These are phyloP conservation scores for Rallus crepitans DNA, from an alignment of 2,797 vertebrate genomes.

Conservation along the genomic window DNA sequence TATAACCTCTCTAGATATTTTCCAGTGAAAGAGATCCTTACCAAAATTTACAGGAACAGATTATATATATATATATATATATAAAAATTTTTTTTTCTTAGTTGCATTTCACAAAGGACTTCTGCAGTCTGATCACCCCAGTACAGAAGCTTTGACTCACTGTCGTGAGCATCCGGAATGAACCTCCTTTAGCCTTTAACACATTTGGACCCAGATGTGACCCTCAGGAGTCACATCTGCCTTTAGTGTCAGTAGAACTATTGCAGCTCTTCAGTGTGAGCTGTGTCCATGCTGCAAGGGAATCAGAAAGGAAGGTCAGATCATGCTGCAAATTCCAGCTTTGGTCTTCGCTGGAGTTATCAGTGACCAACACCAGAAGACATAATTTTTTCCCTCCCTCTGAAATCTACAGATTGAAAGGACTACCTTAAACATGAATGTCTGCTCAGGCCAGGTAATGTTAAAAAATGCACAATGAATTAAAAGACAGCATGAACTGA, in stretches of 20 bases:
- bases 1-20: not conserved
- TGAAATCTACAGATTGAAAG: not conserved
- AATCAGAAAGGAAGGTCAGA: not conserved
- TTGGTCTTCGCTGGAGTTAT: not conserved
- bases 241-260: not conserved
- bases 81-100: not conserved
- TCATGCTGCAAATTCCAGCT: not conserved
- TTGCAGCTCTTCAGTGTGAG: not conserved
- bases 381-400: rapidly evolving
- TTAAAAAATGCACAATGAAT: not conserved
- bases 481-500: rapidly evolving
- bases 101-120: not conserved
- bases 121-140: not conserved
- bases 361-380: not conserved
- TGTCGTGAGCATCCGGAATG: not conserved
- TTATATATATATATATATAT: not conserved
- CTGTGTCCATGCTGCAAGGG: not conserved
- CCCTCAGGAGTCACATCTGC: not conserved
- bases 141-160: not conserved
- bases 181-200: not conserved
- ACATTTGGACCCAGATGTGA: not conserved
- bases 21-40: not conserved
- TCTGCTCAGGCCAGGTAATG: not conserved
- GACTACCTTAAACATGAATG: not conserved
- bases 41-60: not conserved